Evolutionary conservation across 2,113 vertebrate genomes (phyloP).

Genomic region (Neogale vison): DNA sequence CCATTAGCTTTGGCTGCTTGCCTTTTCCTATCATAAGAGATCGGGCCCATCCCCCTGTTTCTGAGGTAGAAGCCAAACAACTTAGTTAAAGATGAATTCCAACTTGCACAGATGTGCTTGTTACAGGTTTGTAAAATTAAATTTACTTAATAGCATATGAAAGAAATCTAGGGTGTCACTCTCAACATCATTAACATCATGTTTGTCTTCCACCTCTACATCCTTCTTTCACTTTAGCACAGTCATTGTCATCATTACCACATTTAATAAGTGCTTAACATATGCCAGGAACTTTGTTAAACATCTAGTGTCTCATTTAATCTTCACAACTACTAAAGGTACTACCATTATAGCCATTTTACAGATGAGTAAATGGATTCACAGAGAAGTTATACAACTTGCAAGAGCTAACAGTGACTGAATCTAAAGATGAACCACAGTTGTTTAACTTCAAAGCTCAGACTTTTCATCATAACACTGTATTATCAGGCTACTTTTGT

Average conservation of each 20-base stretch:
- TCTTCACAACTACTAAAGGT: background rate
- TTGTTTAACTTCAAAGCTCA: background rate
- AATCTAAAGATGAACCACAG: background rate
- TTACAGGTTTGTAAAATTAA: background rate
- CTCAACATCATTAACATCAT: background rate
- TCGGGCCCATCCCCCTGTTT: background rate
- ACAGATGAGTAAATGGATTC: background rate
- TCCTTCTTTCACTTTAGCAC: background rate
- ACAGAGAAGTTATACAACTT: background rate
- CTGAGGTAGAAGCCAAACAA: background rate
- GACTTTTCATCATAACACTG: background rate
- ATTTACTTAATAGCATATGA: background rate
- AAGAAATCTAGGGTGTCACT: background rate
- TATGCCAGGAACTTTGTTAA: background rate
- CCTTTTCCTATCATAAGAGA: background rate
- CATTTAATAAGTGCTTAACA: background rate
- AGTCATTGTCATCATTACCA: background rate
- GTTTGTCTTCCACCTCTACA: background rate
- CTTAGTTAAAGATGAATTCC: background rate
- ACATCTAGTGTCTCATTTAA: background rate
- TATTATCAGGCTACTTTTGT: background rate
- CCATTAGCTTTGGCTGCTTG: background rate
- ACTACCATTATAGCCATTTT: background rate
- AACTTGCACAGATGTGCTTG: background rate
- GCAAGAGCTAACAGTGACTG: background rate